A percentile compares a stretch with the other conserved stretches of the same genome.
These are phyloP conservation scores for Eledone cirrhosa DNA, from an alignment of 2,888 invertebrate genomes.

Conservation along the genomic window DNA sequence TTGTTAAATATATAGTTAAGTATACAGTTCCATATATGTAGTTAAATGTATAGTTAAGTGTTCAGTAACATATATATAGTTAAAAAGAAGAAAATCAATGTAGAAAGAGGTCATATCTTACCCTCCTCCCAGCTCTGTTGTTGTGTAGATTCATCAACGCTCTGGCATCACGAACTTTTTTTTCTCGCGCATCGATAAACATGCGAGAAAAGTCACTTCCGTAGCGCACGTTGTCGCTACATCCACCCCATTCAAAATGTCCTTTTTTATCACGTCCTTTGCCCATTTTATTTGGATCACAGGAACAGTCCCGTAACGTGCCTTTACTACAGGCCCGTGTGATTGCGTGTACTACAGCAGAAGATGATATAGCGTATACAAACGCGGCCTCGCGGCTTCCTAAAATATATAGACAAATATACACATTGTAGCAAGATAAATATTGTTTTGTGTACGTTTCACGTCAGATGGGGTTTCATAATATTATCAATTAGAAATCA, in stretches of 20 bases:
- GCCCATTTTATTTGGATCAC: slow-evolving; percentile 68
- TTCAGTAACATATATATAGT: no score
- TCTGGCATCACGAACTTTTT: slow-evolving; percentile 72
- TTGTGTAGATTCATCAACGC: slow-evolving; percentile 96
- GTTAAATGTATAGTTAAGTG: no score
- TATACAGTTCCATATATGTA: no score
- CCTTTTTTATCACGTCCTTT: slow-evolving; percentile 52
- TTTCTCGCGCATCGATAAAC: slow-evolving; percentile 91
- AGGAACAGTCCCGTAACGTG: slow-evolving; percentile 87
- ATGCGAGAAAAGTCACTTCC: slow-evolving; percentile 84
- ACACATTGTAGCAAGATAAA: no score
- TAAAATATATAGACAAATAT: slow-evolving; percentile 42
- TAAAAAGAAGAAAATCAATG: no score
- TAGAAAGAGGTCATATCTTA: slow-evolving; percentile 68
- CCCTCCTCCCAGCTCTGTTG: slow-evolving; percentile 95
- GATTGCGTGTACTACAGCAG: slow-evolving; percentile 85
- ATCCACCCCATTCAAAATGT: slow-evolving; percentile 84
- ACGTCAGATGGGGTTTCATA: no score
- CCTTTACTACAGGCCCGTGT: slow-evolving; percentile 93
- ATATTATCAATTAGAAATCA: no score
- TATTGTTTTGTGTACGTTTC: no score
- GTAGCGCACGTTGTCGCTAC: slow-evolving; percentile 69
- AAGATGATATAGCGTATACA: slow-evolving; percentile 71
- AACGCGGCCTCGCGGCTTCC: slow-evolving; percentile 72
- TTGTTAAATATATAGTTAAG: no score